Percentiles rank a stretch among this genome's conserved stretches.
Evolutionary conservation across 2,888 invertebrate genomes (phyloP).

Genomic region (Hanleya hanleyi): DNA sequence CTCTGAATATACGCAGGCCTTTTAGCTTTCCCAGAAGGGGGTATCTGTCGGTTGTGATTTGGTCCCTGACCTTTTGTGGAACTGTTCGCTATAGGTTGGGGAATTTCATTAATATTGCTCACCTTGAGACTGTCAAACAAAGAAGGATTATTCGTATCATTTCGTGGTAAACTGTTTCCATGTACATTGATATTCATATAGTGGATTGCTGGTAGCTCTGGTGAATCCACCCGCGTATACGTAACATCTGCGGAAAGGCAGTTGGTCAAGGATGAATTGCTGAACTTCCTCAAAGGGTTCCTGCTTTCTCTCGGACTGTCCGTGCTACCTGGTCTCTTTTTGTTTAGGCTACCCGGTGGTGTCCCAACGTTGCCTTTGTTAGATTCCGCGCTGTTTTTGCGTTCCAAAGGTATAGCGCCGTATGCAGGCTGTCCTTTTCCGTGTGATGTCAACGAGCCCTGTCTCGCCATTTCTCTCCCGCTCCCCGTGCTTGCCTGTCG

Average conservation of each 20-base stretch:
- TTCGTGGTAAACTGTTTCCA: neutral
- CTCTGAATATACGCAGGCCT: too few species aligned
- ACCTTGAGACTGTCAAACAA: conserved; percentile 62
- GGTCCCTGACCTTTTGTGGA: neutral
- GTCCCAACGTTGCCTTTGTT: conserved; percentile 32
- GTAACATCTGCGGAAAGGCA: conserved; percentile 53
- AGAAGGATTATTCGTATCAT: conserved; percentile 45
- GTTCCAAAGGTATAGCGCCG: conserved; percentile 2
- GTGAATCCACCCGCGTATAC: conserved; percentile 54
- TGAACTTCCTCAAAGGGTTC: conserved; percentile 54
- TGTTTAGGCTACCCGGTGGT: conserved; percentile 66
- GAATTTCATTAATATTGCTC: neutral
- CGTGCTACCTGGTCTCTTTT: conserved; percentile 49
- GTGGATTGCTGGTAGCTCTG: conserved; percentile 70
- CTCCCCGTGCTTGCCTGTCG: conserved; percentile 37
- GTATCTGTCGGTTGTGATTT: neutral
- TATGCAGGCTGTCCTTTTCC: neutral
- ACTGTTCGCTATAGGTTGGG: neutral
- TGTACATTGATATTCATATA: conserved; percentile 66
- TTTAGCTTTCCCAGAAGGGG: neutral
- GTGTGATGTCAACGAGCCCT: conserved; percentile 16
- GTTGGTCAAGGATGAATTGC: conserved; percentile 53
- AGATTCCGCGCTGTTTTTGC: neutral
- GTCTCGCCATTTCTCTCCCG: conserved; percentile 17
- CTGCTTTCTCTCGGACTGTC: conserved; percentile 52